Base-by-base conservation (phyloP, 2,888 invertebrate species). In the Diachrysia chrysitis region DNA sequence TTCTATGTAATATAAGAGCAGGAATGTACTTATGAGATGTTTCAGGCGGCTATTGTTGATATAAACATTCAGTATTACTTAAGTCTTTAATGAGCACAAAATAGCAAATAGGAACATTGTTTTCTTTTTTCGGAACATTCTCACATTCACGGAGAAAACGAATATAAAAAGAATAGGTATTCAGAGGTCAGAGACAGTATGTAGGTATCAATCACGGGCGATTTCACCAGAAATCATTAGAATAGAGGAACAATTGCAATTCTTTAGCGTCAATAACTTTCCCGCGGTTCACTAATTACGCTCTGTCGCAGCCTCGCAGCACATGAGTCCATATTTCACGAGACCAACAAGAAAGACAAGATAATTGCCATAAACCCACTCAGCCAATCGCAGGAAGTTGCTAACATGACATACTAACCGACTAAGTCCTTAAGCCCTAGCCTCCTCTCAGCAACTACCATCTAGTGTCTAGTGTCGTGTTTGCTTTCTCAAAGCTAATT, bases 401-500 rank as follows among this genome's bases (percentile, higher is more conserved):
- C 66, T 75, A 51, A 81, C 82, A 81, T 82, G 91, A 83, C 91
- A 91, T 78, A 93, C 89, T 93, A 86, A 92, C 93, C 90, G 84
- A 92, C 87, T 82, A 89, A 89, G 85, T 87, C 88, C 89, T 88
- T 78, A 84, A 85, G 86, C 86, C 84, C 82, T 82, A 84, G 82
- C 79, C 83, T 84, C 75, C 83, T 81, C 85, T 85, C 81, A 86
- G 82, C 79, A 83, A 87, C 83, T 84, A 85, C 85, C 88, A 87
- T 87, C 88, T 87, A 87, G 81, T 82, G 79, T 87, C 88, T 87
- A 87, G 81, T 82, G 79, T 80, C 81, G 74, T 80, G 79, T 74
- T 73, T 79, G 87, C 89, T 92, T 91, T 92, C 91, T 87, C 87
- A 78, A 81, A 80, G 83, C 84, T 90, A 90, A 91, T 90, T 88